phyloP scores from a whole-genome alignment of 2,888 invertebrate species.

The Halictus ligatus region DNA sequence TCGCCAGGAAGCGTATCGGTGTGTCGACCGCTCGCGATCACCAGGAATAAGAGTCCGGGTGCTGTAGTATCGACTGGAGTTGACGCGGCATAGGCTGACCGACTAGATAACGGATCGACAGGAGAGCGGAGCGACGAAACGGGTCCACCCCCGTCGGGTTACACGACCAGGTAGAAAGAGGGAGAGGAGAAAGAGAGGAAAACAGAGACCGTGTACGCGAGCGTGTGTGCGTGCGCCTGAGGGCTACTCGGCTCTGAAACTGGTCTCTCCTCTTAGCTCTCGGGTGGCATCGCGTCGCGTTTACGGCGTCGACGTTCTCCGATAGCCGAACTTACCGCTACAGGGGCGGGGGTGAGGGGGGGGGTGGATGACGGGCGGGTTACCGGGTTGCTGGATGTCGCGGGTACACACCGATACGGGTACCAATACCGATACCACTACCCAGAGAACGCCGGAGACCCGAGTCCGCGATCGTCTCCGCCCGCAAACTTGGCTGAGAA shows the following conservation, averaged over 20 bases:
- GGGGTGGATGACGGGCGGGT: not conserved
- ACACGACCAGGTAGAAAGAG: not conserved
- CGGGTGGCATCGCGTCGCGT: constrained; percentile 82
- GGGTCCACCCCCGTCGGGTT: not conserved
- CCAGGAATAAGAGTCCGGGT: not conserved
- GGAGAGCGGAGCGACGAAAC: constrained; percentile 1
- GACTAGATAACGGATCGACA: constrained; percentile 10
- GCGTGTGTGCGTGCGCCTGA: constrained; percentile 31
- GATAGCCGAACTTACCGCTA: constrained; percentile 68
- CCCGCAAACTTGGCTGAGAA: constrained; percentile 56
- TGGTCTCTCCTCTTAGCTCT: constrained; percentile 72
- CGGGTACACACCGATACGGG: constrained; percentile 28
- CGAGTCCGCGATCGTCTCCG: constrained; percentile 60
- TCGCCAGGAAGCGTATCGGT: not conserved
- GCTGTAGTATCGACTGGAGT: constrained; percentile 1
- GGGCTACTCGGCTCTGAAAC: constrained; percentile 52
- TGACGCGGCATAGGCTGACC: constrained; percentile 7
- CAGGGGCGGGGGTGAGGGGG: not conserved
- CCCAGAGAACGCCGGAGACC: not conserved
- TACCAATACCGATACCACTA: not conserved
- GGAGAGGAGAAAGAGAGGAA: not conserved
- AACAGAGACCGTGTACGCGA: not conserved
- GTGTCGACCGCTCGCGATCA: not conserved
- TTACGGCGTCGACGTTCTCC: constrained; percentile 80
- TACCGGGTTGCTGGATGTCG: constrained; percentile 20